Conservation (phyloP, 2,888 invertebrate species). For the Agrochola litura region DNA sequence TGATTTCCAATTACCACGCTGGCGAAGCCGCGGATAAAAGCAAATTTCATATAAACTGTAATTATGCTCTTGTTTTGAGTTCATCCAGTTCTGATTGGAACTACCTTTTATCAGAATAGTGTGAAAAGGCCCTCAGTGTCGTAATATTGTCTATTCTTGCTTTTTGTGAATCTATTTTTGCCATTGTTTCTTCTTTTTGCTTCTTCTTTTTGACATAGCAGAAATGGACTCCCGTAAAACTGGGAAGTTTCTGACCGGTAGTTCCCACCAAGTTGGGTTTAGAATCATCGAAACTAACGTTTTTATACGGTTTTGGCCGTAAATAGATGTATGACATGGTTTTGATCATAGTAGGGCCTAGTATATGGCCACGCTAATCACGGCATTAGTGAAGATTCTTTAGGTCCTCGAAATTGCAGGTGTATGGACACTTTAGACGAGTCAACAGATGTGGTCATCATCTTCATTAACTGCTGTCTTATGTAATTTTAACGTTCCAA, state of each 20-base stretch:
- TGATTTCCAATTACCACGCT: too few species aligned
- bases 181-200: too few species aligned
- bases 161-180: not conserved
- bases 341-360: not conserved
- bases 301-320: too few species aligned
- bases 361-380: not conserved
- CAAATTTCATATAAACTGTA: not conserved
- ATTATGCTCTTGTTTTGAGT: not conserved
- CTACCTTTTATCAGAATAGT: not conserved
- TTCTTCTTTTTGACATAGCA: not conserved
- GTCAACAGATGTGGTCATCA: too few species aligned
- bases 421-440: not conserved
- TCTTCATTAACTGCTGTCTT: too few species aligned
- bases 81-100: not conserved
- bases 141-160: not conserved
- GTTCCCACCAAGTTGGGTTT: too few species aligned
- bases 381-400: not conserved
- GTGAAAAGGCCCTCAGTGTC: too few species aligned
- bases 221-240: too few species aligned
- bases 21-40: not conserved
- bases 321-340: not conserved
- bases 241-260: too few species aligned
- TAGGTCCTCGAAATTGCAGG: not conserved
- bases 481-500: too few species aligned
- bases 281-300: too few species aligned